A percentile compares a stretch with the other conserved stretches of the same genome.
These are phyloP conservation scores for Pelvicachromis taeniatus DNA, from an alignment of 2,113 vertebrate genomes.

Conservation along the genomic window DNA sequence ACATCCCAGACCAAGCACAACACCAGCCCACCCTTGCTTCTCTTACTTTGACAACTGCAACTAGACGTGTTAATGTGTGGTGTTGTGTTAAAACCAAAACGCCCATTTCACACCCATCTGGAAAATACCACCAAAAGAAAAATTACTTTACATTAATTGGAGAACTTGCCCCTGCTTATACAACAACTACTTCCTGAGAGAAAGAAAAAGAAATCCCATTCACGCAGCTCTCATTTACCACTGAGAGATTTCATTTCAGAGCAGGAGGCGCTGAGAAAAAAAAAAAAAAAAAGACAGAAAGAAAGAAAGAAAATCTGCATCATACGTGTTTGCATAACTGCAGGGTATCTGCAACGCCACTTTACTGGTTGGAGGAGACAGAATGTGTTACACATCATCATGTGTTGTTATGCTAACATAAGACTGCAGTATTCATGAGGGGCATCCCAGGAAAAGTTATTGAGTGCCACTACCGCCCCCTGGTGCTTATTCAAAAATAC, in stretches of 20 bases:
- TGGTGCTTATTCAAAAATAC: neutral
- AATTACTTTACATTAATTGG: neutral
- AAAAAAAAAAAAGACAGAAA: neutral
- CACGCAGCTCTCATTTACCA: neutral
- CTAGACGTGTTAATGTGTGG: neutral
- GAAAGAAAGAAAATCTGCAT: neutral
- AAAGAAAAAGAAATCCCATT: neutral
- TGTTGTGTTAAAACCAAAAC: neutral
- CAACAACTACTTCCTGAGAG: neutral
- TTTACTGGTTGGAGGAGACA: neutral
- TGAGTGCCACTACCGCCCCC: slow-evolving; percentile 51
- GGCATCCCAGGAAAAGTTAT: neutral
- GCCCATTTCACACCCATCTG: neutral
- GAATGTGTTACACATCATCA: neutral
- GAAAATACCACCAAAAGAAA: neutral
- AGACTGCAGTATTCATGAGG: neutral
- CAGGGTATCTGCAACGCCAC: neutral
- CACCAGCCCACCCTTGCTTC: neutral
- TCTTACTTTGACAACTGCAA: neutral
- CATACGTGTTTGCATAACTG: neutral
- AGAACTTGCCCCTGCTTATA: neutral
- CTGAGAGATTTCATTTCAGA: neutral
- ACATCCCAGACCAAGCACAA: neutral
- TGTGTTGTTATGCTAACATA: neutral
- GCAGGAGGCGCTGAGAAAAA: neutral